Evolutionary conservation across 2,888 invertebrate genomes (phyloP), one percentile per base, ranked within the genome.

Genomic region (Incurvaria masculella): DNA sequence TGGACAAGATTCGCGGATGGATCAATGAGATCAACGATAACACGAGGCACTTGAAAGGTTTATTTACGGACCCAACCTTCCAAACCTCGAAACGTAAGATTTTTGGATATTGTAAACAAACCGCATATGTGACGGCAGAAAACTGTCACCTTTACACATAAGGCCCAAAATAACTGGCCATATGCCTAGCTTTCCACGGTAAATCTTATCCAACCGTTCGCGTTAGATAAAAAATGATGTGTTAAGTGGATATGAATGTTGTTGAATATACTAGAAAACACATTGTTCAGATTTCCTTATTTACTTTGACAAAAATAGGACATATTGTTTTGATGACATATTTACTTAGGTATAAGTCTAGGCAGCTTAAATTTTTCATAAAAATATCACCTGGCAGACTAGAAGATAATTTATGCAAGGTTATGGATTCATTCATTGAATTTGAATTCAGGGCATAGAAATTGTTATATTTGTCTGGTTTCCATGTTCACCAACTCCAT

Each of bases 1-100:
- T 76, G 59, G 78, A 73, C 57, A 69, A 71, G 53, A 66, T 81
- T 56, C 70, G 73, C 54, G 59, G 62, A 55, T 80, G 80, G 79
- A 76, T 82, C 54, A 66, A 68, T 52, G 71, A 72, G 51, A 68
- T 83, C 47, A 68, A 70, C 57, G 63, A 62, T 54, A 76, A 80
- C 65, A 78, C 81, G 44, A 68, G 66, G 59, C 68, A 68, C 51
- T 64, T 80, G 60, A 71, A 72, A 44, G 67, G 67, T 23, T 67
- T 81, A 55, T 85, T 86, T 68, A 80, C 84, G 53, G 82, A 84
- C 60, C 83, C 78, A 55, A 68, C 72, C 55, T 78, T 64, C 67
- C 72, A 72, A 62, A 64, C 63, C 51, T 73, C 72, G 61, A 63
- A 58, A 49, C 62, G 79, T 76, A 50, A 55, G 68, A 23, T 23